Evolutionary conservation across 1,140 invertebrate genomes (phyloP).

Genomic region (Lordiphosa mommai): DNA sequence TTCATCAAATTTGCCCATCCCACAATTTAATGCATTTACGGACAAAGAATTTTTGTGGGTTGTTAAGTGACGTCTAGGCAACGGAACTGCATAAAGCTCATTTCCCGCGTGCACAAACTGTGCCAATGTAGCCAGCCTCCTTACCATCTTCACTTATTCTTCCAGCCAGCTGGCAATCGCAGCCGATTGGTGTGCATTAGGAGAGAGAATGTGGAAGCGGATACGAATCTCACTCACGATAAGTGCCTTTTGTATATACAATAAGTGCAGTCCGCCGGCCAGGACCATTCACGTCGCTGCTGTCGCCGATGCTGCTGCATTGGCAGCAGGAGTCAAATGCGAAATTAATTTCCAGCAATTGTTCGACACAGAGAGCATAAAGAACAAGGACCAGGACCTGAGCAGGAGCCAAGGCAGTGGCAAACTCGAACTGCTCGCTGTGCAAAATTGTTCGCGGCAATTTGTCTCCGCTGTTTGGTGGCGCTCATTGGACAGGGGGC

Average conservation of each 20-base stretch:
- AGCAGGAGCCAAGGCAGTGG: neutral
- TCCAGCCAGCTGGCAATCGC: neutral
- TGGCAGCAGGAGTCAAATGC: constrained; percentile 52
- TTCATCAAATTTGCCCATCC: constrained; percentile 32
- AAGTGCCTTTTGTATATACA: constrained; percentile 55
- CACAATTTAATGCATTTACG: constrained; percentile 31
- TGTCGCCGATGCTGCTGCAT: constrained; percentile 5
- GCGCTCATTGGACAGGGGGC: neutral
- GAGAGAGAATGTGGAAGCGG: constrained; percentile 43
- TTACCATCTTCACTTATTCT: constrained; percentile 4
- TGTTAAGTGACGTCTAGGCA: neutral
- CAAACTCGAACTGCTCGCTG: constrained; percentile 17
- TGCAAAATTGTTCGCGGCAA: constrained; percentile 43
- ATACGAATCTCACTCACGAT: constrained; percentile 49
- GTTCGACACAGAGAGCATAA: constrained; percentile 46
- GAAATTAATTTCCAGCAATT: constrained; percentile 58
- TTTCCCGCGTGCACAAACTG: constrained; percentile 43
- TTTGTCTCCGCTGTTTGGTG: constrained; percentile 38
- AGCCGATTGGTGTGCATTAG: constrained; percentile 37
- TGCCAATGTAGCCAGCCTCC: constrained; percentile 19
- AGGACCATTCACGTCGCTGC: neutral
- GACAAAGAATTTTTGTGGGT: neutral
- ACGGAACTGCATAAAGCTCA: constrained; percentile 45
- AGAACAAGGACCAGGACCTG: constrained; percentile 29
- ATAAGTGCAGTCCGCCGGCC: constrained; percentile 40